phyloP scores from a whole-genome alignment of 2,888 invertebrate genomes.

The Agrilus mali region DNA sequence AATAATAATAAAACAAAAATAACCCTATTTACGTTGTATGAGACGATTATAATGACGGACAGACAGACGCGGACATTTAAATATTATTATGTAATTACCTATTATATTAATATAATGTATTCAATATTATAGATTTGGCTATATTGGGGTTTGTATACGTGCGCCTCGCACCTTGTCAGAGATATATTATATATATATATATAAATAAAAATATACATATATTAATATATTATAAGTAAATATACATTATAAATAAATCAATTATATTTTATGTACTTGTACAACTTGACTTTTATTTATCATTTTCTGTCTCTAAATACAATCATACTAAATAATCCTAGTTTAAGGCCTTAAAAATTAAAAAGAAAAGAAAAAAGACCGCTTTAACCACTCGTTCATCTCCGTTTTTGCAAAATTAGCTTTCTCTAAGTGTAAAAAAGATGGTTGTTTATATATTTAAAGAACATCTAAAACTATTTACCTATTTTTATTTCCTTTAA shows the following conservation, averaged over 20 bases:
- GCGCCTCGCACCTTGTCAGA: conserved; percentile 18
- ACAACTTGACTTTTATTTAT: conserved; percentile 14
- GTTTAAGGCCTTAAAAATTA: too few relatives aligned
- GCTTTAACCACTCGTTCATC: too few relatives aligned
- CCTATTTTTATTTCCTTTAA: too few relatives aligned
- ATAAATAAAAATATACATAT: conserved; percentile 25
- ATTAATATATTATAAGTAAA: conserved; percentile 16
- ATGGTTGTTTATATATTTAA: too few relatives aligned
- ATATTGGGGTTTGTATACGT: conserved; percentile 24
- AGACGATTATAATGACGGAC: too few relatives aligned
- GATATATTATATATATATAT: conserved; percentile 23
- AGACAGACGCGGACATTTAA: conserved; percentile 17
- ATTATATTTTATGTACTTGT: conserved; percentile 35
- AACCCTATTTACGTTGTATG: too few relatives aligned
- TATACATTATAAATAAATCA: conserved; percentile 30
- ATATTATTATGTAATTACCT: conserved; percentile 24
- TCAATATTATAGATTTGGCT: conserved; percentile 29
- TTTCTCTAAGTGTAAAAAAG: too few relatives aligned
- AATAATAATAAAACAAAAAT: conserved; percentile 11
- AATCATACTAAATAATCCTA: too few relatives aligned
- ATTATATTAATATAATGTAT: conserved; percentile 30
- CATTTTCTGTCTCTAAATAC: too few relatives aligned
- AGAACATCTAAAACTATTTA: too few relatives aligned
- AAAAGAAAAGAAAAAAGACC: too few relatives aligned
- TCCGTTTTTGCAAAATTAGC: too few relatives aligned